These are phyloP conservation scores for Oreonectes daqikongensis DNA, from an alignment of 2,797 vertebrate species.

Conservation along the genomic window DNA sequence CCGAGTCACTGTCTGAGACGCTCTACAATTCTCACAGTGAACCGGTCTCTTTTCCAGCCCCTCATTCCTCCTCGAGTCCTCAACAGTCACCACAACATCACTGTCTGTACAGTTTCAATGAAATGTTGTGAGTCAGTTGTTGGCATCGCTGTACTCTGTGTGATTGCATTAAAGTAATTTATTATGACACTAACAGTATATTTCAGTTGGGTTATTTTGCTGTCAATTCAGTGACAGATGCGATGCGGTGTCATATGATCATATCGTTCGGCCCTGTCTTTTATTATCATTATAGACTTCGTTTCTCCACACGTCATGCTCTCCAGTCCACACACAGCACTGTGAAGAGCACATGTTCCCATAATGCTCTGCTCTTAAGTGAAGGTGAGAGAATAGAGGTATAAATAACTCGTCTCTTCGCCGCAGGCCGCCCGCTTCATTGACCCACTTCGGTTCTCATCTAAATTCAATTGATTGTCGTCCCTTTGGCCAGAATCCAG, in stretches of 20 bases:
- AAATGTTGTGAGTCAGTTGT: background rate
- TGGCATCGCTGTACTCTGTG: background rate
- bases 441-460: slow-evolving; percentile 74
- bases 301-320: too few relatives aligned
- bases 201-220: too few relatives aligned
- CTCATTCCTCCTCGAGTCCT: slow-evolving; percentile 77
- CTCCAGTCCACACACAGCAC: too few relatives aligned
- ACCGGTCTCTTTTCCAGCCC: slow-evolving; percentile 97
- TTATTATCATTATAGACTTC: too few relatives aligned
- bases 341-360: too few relatives aligned
- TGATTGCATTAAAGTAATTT: too few relatives aligned
- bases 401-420: slow-evolving; percentile 73
- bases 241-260: too few relatives aligned
- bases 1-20: slow-evolving; percentile 95
- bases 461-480: slow-evolving; percentile 73
- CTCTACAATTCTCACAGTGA: slow-evolving; percentile 93
- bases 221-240: too few relatives aligned
- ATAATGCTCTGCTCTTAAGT: slow-evolving; percentile 65
- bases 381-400: slow-evolving; percentile 72
- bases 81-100: background rate
- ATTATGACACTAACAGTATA: too few relatives aligned
- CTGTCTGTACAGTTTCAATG: background rate
- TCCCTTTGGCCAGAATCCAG: slow-evolving; percentile 70
- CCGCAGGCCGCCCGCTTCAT: slow-evolving; percentile 70
- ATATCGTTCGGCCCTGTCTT: too few relatives aligned